Percentiles rank a stretch among this genome's conserved stretches.
phyloP scores from a whole-genome alignment of 2,113 vertebrate species.

The Prochilodus magdalenae region DNA sequence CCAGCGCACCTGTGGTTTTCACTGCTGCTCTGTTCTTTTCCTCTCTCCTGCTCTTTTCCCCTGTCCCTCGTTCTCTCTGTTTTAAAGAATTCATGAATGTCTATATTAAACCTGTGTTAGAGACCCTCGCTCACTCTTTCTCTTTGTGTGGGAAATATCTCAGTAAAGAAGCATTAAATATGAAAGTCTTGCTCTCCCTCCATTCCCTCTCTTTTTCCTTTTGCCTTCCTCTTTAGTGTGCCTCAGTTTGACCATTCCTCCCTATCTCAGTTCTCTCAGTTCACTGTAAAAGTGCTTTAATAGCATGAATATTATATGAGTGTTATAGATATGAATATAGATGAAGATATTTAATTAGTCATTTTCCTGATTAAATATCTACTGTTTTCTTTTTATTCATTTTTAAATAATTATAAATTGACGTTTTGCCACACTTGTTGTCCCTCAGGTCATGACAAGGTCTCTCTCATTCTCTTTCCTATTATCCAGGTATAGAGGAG shows the following conservation, averaged over 20 bases:
- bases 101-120: slow-evolving; percentile 52
- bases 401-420: too few relatives aligned
- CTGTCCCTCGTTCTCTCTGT: slow-evolving; percentile 17
- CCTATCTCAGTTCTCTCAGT: too few relatives aligned
- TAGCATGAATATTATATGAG: too few relatives aligned
- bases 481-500: slow-evolving; percentile 84
- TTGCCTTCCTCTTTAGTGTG: not conserved
- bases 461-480: slow-evolving; percentile 32
- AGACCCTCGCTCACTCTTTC: slow-evolving; percentile 38
- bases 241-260: not conserved
- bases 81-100: slow-evolving; percentile 59
- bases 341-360: too few relatives aligned
- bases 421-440: too few relatives aligned
- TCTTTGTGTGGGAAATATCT: slow-evolving; percentile 30
- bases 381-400: too few relatives aligned
- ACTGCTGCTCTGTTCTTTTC: slow-evolving; percentile 41
- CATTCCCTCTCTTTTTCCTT: not conserved
- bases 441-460: not conserved
- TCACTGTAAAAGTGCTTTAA: too few relatives aligned
- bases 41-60: slow-evolving; percentile 21
- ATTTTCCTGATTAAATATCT: too few relatives aligned
- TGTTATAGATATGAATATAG: too few relatives aligned
- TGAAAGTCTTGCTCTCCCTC: not conserved
- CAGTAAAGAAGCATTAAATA: slow-evolving; percentile 49
- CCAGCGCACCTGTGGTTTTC: not conserved